These are phyloP conservation scores for Melinopterus prodromus DNA, from an alignment of 2,888 invertebrate species.

Conservation along the genomic window DNA sequence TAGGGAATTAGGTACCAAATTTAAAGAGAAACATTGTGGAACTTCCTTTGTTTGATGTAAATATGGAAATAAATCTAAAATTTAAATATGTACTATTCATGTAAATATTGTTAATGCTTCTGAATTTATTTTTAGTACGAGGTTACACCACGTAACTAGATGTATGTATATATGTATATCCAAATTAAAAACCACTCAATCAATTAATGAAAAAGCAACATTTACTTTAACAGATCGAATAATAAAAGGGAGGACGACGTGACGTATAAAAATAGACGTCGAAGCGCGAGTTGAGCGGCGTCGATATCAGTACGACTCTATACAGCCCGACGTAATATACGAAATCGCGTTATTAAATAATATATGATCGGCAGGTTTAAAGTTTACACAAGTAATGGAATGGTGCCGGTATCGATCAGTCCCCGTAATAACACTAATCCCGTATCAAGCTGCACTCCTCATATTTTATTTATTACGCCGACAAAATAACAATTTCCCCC, in stretches of 20 bases:
- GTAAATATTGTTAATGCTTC: too few species aligned
- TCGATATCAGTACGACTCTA: constrained; percentile 7
- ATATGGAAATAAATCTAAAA: too few species aligned
- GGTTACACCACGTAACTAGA: too few species aligned
- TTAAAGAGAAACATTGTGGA: too few species aligned
- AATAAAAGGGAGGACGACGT: neutral
- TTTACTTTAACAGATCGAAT: neutral
- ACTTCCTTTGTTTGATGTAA: too few species aligned
- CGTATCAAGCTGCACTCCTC: constrained; percentile 50
- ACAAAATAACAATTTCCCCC: constrained; percentile 55
- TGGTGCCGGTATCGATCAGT: constrained; percentile 55
- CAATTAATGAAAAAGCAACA: neutral
- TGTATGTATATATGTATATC: too few species aligned
- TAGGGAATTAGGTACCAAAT: too few species aligned
- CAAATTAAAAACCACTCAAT: neutral
- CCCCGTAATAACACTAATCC: constrained; percentile 56
- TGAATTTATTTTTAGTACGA: too few species aligned
- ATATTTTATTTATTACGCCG: constrained; percentile 53
- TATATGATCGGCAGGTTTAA: constrained; percentile 54
- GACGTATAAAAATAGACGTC: neutral
- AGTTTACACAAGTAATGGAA: constrained; percentile 57
- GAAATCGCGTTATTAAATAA: constrained; percentile 52
- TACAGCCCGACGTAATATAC: constrained; percentile 34
- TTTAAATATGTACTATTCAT: too few species aligned
- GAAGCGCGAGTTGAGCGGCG: neutral